These are phyloP conservation scores for Cephus pulcher DNA, from an alignment of 2,888 invertebrate genomes.

Conservation along the genomic window DNA sequence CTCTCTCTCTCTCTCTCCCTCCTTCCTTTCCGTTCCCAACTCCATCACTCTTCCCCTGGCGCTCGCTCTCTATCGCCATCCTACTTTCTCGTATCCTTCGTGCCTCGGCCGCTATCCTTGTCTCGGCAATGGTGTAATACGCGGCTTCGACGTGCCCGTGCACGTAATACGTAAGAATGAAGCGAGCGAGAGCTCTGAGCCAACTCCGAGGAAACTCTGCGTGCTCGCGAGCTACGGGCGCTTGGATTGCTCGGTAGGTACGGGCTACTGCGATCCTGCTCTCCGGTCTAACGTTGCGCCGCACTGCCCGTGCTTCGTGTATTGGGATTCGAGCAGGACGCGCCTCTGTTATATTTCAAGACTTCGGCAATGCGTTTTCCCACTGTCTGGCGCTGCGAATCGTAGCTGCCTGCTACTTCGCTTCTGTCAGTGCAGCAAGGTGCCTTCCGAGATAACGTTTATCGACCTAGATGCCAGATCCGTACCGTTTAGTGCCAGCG, in stretches of 20 bases:
- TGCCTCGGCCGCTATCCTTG: conserved; percentile 37
- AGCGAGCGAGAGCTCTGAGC: conserved; percentile 27
- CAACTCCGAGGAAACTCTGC: background rate
- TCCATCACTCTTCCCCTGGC: conserved; percentile 25
- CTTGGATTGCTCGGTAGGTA: background rate
- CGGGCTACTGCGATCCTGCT: background rate
- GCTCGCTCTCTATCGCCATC: conserved; percentile 18
- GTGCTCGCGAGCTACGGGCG: background rate
- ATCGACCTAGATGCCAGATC: background rate
- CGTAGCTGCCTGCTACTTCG: background rate
- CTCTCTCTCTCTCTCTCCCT: conserved; percentile 18
- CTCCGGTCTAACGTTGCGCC: background rate
- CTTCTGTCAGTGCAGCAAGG: background rate
- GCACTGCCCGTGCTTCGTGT: background rate
- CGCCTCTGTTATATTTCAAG: background rate
- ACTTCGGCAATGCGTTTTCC: background rate
- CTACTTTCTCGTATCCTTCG: conserved; percentile 22
- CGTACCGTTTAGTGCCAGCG: background rate
- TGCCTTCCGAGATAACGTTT: background rate
- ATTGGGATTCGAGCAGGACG: background rate
- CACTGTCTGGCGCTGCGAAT: background rate
- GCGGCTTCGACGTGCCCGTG: conserved; percentile 30
- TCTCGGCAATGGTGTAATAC: conserved; percentile 46
- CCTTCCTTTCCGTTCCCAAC: conserved; percentile 20
- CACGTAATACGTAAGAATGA: conserved; percentile 44